A percentile compares a stretch with the other conserved stretches of the same genome.
phyloP scores from a whole-genome alignment of 2,888 invertebrate species.

The Lithophane semibrunnea region DNA sequence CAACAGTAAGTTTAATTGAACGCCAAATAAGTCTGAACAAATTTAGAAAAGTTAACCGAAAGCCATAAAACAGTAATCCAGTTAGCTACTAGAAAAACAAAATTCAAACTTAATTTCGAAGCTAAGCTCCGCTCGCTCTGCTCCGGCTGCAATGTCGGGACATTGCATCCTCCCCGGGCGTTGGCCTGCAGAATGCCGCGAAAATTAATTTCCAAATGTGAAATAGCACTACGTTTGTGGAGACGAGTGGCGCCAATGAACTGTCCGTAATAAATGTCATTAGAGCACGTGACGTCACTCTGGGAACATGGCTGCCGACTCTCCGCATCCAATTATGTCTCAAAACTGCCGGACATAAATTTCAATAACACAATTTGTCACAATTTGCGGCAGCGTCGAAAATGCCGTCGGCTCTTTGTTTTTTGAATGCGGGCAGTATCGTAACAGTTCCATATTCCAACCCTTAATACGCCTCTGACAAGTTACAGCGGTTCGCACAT shows the following conservation, averaged over 20 bases:
- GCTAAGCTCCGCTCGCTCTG: constrained; percentile 62
- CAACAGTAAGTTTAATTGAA: constrained; percentile 53
- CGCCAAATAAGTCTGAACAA: constrained; percentile 45
- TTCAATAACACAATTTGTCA: constrained; percentile 88
- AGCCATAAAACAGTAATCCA: constrained; percentile 56
- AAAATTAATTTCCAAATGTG: constrained; percentile 84
- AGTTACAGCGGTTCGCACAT: constrained; percentile 59
- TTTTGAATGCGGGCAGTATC: constrained; percentile 76
- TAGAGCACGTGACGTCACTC: constrained; percentile 85
- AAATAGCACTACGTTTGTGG: constrained; percentile 77
- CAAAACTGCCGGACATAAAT: constrained; percentile 88
- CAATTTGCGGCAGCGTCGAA: constrained; percentile 81
- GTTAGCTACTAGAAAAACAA: constrained; percentile 48
- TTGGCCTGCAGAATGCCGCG: constrained; percentile 72
- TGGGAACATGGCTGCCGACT: constrained; percentile 81
- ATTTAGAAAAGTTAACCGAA: constrained; percentile 39
- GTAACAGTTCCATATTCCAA: constrained; percentile 63
- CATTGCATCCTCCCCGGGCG: constrained; percentile 50
- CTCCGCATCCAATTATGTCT: constrained; percentile 86
- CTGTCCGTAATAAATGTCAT: constrained; percentile 87
- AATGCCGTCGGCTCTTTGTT: constrained; percentile 76
- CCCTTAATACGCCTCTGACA: constrained; percentile 59
- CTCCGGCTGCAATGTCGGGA: constrained; percentile 51
- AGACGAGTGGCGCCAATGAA: constrained; percentile 84
- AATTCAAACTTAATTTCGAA: constrained; percentile 53